Evolutionary conservation across 2,113 vertebrate genomes (phyloP), one percentile per base, ranked within the genome.

Genomic region (Pteruthius melanotis): DNA sequence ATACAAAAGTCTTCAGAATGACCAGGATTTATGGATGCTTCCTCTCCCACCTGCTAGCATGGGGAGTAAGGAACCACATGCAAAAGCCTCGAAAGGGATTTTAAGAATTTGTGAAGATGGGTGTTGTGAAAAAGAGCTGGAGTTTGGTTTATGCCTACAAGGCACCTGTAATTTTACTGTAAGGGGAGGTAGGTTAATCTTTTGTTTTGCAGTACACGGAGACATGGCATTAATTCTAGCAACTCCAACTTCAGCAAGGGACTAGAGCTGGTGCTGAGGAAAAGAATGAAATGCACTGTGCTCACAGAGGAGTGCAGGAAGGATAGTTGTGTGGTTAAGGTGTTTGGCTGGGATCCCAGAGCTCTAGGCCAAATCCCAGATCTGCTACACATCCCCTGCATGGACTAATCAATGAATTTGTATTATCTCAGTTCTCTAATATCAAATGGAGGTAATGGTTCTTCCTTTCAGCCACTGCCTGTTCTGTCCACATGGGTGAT

Each of bases 71-170:
- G 49, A 81, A 65, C 40, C 65, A 35, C 53, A 86, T 59, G 65
- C 59, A 78, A 93, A 72, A 94, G 54, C 66, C 66, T 85, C 42
- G 2, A 70, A 92, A 96, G 78, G 80, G 92, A 95, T 97, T 97
- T 95, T 92, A 93, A 96, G 83, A 94, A 87, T 96, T 88, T 91
- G 80, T 71, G 92, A 94, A 91, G 64, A 92, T 91, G 30, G 13
- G 7, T 70, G 57, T 83, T 64, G 83, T 79, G 80, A 64, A 88
- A 87, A 84, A 91, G 68, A 92, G 64, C 37, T 92, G 87, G 68
- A 88, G 64, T 79, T 88, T 93, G 42, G 33, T 75, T 95, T 81
- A 79, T 87, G 81, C 54, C 57, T 76, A 84, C 71, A 90, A 94
- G 70, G 37, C 61, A 84, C 61, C 89, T 95, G 83, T 93, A 84